Evolutionary conservation across 2,113 vertebrate genomes (phyloP).

Genomic region (Hiodon tergisus): DNA sequence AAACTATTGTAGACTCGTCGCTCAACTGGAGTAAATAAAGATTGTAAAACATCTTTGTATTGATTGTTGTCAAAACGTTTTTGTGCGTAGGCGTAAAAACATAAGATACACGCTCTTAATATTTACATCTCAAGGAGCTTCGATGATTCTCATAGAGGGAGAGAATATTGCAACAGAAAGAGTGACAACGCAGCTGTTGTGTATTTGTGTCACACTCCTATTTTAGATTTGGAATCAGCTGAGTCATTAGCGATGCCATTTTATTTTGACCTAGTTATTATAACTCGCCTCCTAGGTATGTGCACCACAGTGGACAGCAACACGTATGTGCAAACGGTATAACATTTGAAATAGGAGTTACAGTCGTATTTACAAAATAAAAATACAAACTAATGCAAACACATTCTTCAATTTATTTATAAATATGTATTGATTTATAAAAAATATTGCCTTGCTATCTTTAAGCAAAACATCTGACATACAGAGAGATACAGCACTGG

Average conservation of each 20-base stretch:
- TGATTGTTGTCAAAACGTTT: not conserved
- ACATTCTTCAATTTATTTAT: slow-evolving; percentile 8
- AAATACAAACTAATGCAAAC: not conserved
- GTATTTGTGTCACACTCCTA: not conserved
- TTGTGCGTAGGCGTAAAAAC: too few relatives aligned
- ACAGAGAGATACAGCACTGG: not conserved
- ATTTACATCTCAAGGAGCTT: not conserved
- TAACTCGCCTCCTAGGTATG: not conserved
- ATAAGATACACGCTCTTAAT: not conserved
- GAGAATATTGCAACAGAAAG: not conserved
- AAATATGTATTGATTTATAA: slow-evolving; percentile 18
- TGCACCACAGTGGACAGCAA: not conserved
- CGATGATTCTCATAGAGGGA: not conserved
- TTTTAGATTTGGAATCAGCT: slow-evolving; percentile 16
- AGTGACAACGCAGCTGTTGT: slow-evolving; percentile 20
- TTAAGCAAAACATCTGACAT: slow-evolving; percentile 2
- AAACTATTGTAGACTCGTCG: too few relatives aligned
- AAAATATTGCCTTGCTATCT: slow-evolving; percentile 15
- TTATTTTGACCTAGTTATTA: slow-evolving; percentile 9
- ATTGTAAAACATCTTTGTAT: not conserved
- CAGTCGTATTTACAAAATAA: not conserved
- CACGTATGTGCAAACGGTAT: not conserved
- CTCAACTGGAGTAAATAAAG: not conserved
- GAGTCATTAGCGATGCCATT: slow-evolving; percentile 19
- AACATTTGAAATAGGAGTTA: not conserved